A percentile compares a stretch with the other conserved stretches of the same genome.
These are phyloP conservation scores for Scaptomyza polygonia DNA, from an alignment of 2,888 invertebrate species.

Conservation along the genomic window DNA sequence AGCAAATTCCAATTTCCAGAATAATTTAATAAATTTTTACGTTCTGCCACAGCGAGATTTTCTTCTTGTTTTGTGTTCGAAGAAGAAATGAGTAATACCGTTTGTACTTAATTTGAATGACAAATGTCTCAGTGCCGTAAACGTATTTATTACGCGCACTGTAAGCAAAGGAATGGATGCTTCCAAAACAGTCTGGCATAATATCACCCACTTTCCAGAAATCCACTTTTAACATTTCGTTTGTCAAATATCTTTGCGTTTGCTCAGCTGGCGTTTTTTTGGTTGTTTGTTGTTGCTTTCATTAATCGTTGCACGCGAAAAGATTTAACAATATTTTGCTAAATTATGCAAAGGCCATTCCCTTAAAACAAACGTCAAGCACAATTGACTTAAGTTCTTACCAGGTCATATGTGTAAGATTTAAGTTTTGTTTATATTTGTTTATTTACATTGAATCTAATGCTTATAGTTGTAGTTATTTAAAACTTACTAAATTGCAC, in stretches of 20 bases:
- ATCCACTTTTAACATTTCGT: not conserved
- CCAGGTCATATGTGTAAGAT: conserved; percentile 5
- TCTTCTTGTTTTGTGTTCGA: conserved; percentile 14
- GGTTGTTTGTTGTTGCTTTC: conserved; percentile 30
- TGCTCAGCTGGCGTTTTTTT: conserved; percentile 43
- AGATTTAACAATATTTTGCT: conserved; percentile 54
- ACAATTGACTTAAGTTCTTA: conserved; percentile 50
- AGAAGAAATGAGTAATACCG: conserved; percentile 66
- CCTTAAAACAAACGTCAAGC: conserved; percentile 29
- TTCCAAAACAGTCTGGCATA: conserved; percentile 17
- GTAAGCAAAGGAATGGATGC: conserved; percentile 8
- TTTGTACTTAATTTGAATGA: conserved; percentile 75
- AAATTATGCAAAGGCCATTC: conserved; percentile 49
- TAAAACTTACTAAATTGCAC: no score
- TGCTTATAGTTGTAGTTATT: not conserved
- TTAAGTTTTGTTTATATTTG: conserved; percentile 10
- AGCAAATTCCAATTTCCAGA: conserved; percentile 6
- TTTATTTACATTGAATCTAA: conserved; percentile 26
- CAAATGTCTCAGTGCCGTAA: conserved; percentile 66
- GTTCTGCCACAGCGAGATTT: conserved; percentile 4
- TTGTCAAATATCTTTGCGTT: conserved; percentile 18
- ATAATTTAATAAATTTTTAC: conserved; percentile 31
- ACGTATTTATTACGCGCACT: conserved; percentile 65
- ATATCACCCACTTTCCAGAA: not conserved
- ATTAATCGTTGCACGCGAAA: conserved; percentile 49